These are phyloP conservation scores for Platichthys stellatus DNA, from an alignment of 2,113 vertebrate genomes.

Conservation along the genomic window DNA sequence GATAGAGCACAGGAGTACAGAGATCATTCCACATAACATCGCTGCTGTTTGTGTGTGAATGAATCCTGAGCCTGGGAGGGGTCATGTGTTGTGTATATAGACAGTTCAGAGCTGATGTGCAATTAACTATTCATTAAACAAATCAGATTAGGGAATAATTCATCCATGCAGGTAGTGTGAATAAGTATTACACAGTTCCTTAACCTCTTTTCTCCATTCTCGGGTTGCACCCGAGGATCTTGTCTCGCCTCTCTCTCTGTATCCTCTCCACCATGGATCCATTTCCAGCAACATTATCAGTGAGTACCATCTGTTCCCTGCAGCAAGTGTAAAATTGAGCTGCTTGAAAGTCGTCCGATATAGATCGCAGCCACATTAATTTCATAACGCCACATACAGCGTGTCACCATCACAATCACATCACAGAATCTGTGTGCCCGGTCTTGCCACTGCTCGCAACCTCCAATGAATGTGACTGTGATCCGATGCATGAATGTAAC, in stretches of 20 bases:
- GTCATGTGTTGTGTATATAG: slow-evolving; percentile 58
- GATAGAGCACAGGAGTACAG: slow-evolving; percentile 40
- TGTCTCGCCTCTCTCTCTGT: slow-evolving; percentile 40
- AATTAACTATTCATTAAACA: slow-evolving; percentile 76
- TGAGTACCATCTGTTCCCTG: slow-evolving; percentile 75
- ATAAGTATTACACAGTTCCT: slow-evolving; percentile 40
- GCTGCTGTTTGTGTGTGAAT: slow-evolving; percentile 36
- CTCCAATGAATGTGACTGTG: slow-evolving; percentile 14
- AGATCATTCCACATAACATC: slow-evolving; percentile 32
- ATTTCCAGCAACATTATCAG: slow-evolving; percentile 72
- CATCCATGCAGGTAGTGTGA: slow-evolving; percentile 58
- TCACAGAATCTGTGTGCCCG: slow-evolving; percentile 41
- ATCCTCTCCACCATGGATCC: slow-evolving; percentile 57
- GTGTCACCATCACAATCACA: slow-evolving; percentile 59
- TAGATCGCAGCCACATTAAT: slow-evolving; percentile 74
- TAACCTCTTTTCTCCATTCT: slow-evolving; percentile 55
- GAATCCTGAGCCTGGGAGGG: slow-evolving; percentile 32
- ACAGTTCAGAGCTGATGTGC: slow-evolving; percentile 56
- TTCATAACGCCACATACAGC: slow-evolving; percentile 65
- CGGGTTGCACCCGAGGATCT: slow-evolving; percentile 32
- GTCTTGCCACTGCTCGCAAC: slow-evolving; percentile 31
- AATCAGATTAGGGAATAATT: slow-evolving; percentile 72
- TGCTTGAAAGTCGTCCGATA: slow-evolving; percentile 72
- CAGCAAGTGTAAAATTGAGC: slow-evolving; percentile 79
- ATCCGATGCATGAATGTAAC: slow-evolving; percentile 3